Conservation (phyloP, 2,797 vertebrate species). For the Oreonectes daqikongensis region DNA sequence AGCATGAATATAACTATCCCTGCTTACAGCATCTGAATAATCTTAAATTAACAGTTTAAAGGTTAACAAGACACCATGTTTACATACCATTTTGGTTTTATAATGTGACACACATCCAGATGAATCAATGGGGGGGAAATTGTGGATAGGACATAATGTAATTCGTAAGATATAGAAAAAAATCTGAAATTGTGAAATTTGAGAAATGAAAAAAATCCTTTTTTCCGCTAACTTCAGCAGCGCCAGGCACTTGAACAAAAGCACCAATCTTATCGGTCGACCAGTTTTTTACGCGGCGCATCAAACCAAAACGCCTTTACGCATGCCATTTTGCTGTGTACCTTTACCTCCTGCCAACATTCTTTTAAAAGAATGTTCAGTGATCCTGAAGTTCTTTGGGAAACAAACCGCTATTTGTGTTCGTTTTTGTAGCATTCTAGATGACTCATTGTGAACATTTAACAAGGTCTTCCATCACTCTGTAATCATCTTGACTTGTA, state of each 20-base stretch:
- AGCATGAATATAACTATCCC: background rate
- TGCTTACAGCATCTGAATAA: background rate
- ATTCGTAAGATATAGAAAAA: no score
- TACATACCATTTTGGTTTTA: background rate
- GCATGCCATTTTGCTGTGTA: no score
- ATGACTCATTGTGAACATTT: background rate
- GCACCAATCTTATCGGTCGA: no score
- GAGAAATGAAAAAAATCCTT: no score
- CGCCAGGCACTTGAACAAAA: no score
- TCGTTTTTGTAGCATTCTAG: background rate
- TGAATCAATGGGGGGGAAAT: background rate
- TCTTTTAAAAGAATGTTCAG: slow-evolving; percentile 20
- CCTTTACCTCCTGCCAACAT: slow-evolving; percentile 20
- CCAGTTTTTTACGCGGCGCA: no score
- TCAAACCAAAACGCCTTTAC: no score
- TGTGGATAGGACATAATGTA: no score
- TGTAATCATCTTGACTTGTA: background rate
- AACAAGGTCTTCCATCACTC: background rate
- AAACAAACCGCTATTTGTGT: background rate
- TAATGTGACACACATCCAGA: background rate
- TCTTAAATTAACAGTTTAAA: slow-evolving; percentile 1
- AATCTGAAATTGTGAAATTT: no score
- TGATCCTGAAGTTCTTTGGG: slow-evolving; percentile 18
- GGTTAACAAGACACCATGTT: background rate
- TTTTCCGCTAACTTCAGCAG: no score